Evolutionary conservation across 2,888 invertebrate species (phyloP).

Genomic region (Thymelicus lineola): DNA sequence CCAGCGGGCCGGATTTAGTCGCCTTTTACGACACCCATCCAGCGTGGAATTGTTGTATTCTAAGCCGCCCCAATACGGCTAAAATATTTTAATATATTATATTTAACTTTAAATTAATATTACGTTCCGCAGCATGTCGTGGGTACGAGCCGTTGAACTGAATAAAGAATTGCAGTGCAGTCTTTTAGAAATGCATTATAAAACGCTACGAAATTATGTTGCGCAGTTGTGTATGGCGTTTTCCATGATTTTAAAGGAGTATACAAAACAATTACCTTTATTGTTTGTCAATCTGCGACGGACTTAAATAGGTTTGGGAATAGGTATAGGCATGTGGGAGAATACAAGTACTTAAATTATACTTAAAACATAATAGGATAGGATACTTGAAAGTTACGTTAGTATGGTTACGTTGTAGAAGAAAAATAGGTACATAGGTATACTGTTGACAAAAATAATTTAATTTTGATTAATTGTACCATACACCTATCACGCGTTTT

Average conservation of each 20-base stretch:
- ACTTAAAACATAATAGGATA: too few relatives aligned
- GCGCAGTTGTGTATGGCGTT: constrained; percentile 2
- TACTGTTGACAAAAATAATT: too few relatives aligned
- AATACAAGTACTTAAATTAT: too few relatives aligned
- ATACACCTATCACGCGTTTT: background rate
- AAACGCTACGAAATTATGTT: constrained; percentile 11
- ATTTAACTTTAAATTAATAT: constrained; percentile 9
- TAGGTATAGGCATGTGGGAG: too few relatives aligned
- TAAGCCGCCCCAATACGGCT: too few relatives aligned
- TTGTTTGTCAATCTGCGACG: background rate
- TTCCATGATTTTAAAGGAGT: background rate
- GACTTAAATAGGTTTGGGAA: background rate
- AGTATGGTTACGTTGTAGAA: too few relatives aligned
- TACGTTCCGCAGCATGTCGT: constrained; percentile 9
- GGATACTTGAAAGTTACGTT: too few relatives aligned
- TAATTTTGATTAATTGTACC: too few relatives aligned
- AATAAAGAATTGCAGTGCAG: constrained; percentile 28
- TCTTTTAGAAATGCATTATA: constrained; percentile 31
- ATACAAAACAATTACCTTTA: background rate
- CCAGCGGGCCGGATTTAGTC: too few relatives aligned
- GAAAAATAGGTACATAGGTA: too few relatives aligned
- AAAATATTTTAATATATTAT: background rate
- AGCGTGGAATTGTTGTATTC: too few relatives aligned
- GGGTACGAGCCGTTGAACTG: constrained; percentile 28
- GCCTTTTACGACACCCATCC: too few relatives aligned